Evolutionary conservation across 2,797 vertebrate genomes (phyloP).

Genomic region (Ataeniobius toweri): DNA sequence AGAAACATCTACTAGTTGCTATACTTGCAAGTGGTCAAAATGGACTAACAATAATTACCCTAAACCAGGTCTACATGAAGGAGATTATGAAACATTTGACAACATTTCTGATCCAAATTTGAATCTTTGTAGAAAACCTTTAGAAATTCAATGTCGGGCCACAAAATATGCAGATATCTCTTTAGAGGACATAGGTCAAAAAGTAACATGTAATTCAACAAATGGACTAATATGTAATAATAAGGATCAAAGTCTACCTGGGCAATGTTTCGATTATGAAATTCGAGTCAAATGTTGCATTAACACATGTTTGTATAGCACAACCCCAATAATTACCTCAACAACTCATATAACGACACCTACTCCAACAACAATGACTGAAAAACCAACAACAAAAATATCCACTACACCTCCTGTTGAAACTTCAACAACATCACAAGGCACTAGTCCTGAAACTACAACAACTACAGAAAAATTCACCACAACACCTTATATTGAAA

Average conservation of each 20-base stretch:
- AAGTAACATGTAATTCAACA: constrained; percentile 70
- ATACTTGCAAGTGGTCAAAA: constrained; percentile 75
- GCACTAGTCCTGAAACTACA: not conserved
- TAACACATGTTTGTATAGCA: not conserved
- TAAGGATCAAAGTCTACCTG: constrained; percentile 37
- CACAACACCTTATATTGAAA: not conserved
- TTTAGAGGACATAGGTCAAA: constrained; percentile 66
- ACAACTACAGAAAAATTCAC: not conserved
- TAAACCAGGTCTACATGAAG: constrained; percentile 27
- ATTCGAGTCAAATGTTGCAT: constrained; percentile 79
- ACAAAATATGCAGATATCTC: constrained; percentile 32
- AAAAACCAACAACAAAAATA: not conserved
- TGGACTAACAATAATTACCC: constrained; percentile 79
- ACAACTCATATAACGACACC: not conserved
- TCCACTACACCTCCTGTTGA: not conserved
- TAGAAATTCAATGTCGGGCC: constrained; percentile 80
- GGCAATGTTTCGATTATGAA: constrained; percentile 81
- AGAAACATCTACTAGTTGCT: not conserved
- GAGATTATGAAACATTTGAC: constrained; percentile 80
- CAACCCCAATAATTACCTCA: not conserved
- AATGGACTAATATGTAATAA: constrained; percentile 81
- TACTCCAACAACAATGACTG: not conserved
- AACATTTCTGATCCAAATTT: constrained; percentile 69
- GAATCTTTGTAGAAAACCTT: constrained; percentile 66
- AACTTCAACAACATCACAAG: not conserved